Percentiles rank a stretch among this genome's conserved stretches.
phyloP scores from a whole-genome alignment of 2,888 invertebrate species.

The Spilosoma lubricipeda region DNA sequence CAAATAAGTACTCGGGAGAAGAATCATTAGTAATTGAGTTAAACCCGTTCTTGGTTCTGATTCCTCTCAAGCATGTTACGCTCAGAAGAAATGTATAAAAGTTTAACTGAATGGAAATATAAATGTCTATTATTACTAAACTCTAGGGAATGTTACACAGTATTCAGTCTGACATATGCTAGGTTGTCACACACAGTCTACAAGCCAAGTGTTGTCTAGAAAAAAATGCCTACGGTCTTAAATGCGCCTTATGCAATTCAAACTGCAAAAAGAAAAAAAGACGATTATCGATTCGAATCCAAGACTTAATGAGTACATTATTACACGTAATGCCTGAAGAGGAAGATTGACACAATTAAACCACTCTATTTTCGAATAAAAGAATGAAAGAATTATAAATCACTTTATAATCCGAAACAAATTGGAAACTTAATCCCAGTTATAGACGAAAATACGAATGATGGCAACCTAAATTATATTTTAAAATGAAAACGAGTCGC shows the following conservation, averaged over 20 bases:
- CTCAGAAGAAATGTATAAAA: too few species aligned
- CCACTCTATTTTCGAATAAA: conserved; percentile 16
- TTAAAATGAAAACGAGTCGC: conserved; percentile 52
- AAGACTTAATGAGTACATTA: conserved; percentile 1
- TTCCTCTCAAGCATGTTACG: too few species aligned
- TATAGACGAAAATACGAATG: conserved; percentile 43
- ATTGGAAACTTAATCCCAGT: conserved; percentile 51
- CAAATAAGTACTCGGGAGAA: neutral
- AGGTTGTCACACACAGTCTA: neutral
- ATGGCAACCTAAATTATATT: conserved; percentile 50
- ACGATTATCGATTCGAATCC: neutral
- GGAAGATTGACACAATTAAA: conserved; percentile 30
- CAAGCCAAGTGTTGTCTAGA: neutral
- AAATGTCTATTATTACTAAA: neutral
- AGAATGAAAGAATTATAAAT: conserved; percentile 48
- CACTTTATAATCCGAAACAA: conserved; percentile 48
- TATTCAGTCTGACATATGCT: too few species aligned
- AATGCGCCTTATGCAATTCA: too few species aligned
- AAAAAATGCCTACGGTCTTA: too few species aligned
- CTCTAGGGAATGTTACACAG: neutral
- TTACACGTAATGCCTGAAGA: conserved; percentile 12
- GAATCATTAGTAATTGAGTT: neutral
- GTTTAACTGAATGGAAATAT: too few species aligned
- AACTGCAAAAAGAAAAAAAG: neutral
- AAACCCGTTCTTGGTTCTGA: neutral